Base-by-base conservation (phyloP, 2,113 vertebrate genomes). In the Solea senegalensis region DNA sequence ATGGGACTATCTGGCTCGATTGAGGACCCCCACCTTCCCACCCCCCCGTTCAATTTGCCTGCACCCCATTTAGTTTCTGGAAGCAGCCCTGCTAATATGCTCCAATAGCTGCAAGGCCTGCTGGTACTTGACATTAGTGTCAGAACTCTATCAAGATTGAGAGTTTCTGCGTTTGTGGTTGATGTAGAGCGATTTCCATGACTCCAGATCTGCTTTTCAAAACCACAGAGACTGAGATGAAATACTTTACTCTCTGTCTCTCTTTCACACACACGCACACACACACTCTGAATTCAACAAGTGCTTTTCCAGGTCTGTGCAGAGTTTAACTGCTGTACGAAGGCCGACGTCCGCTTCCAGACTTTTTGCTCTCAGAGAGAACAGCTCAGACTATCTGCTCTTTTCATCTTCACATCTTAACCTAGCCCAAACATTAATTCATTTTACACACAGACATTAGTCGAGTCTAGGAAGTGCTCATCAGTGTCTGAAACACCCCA, bases 181-280 rank as follows among this genome's bases (percentile, higher is more conserved):
- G 55, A 52, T 55, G 15, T 21, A 41, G 11, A 72, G 44, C 26
- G 14, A 34, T 64, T 63, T 65, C 59, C 50, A 34, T 50, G 49
- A 57, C 21, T 71, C 40, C 26, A 65, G 40, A 67, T 82, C 66
- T 69, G 53, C 34, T 72, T 58, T 55, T 40, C 34, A 34, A 34
- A 34, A 34, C 28, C 28, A 34, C 28, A 34, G 28, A 34, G 28
- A 34, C 34, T 21, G 21, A 21, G 21, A 21, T 21, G 21, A 34
- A 34, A 34, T 6, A 34, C 34, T 34, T 34, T 4, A 34, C 34
- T 1, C 21, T 21, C 21, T 21, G 1, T 21, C 21, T 21, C 21
- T 21, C 21, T 21, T 21, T 21, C 21, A 34, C 34, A 34, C 34
- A 34, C 34, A 34, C 34, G 34, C 34, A 34, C 3, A 34, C 3